Base-by-base conservation (phyloP, 2,797 vertebrate species). In the Diceros bicornis region DNA sequence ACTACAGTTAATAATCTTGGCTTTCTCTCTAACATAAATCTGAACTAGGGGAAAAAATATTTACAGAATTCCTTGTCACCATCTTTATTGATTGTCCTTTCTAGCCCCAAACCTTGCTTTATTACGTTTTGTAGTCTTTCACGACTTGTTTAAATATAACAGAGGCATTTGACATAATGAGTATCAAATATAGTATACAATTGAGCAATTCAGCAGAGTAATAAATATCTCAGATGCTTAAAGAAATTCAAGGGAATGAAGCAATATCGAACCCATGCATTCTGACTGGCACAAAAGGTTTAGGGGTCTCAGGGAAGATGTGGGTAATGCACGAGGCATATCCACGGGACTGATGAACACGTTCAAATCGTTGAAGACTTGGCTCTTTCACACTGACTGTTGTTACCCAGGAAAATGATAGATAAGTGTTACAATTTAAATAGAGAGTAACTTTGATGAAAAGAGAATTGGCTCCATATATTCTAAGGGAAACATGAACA, bases 301-400 rank as follows among this genome's bases (percentile, higher is more conserved):
- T 4, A n/a, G 77, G 25, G 47, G 34, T 75, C n/a, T 91, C 20
- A 2, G 61, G 85, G 79, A 72, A 52, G 44, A 32, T 0, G 2
- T 4, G 23, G 34, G 64, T 34, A 25, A 61, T 0, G 7, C 11
- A 12, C 8, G 11, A 59, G 47, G 50, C 34, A 2, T 1, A 34
- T 0, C 10, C 13, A 1, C 0, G 0, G 37, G 25, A 21, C 62
- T 1, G 6, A 29, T 0, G 12, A 14, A 41, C 20, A 89, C 4
- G 11, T 69, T 71, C 71, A 17, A 44, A 27, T 7, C 1, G 27
- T 5, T 25, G 3, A 41, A 17, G 4, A 16, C 27, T 7, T 4
- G 59, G 83, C 52, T 74, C 34, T 69, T 79, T 59, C 8, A 29
- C 50, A 27, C 5, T 11, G 41, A 57, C 13, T 4, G 14, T 21